A percentile compares a stretch with the other conserved stretches of the same genome.
These are phyloP conservation scores for Pseudopodoces humilis DNA, from an alignment of 2,113 vertebrate species.

Conservation along the genomic window DNA sequence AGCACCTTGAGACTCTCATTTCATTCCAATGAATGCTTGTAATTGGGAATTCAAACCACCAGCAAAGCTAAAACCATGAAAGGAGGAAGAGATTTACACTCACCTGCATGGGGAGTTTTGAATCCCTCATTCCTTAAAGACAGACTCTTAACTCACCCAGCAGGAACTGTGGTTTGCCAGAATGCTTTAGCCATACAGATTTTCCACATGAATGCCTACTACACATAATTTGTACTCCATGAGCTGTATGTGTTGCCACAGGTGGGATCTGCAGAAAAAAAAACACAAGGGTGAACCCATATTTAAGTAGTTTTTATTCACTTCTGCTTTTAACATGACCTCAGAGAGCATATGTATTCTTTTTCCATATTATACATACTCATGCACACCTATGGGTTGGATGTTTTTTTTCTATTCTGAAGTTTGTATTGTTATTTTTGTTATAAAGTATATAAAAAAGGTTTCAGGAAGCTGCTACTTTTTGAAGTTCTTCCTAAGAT, in stretches of 20 bases:
- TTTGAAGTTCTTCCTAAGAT: neutral
- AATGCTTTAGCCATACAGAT: neutral
- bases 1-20: neutral
- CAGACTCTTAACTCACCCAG: constrained; percentile 13
- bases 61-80: constrained; percentile 24
- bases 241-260: neutral
- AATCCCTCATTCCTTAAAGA: constrained; percentile 5
- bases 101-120: neutral
- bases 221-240: neutral
- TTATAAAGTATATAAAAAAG: neutral
- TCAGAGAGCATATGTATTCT: neutral
- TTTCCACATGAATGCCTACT: neutral
- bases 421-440: neutral
- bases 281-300: neutral
- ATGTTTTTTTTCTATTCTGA: neutral
- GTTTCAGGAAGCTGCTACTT: neutral
- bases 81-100: constrained; percentile 44
- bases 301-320: neutral
- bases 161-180: neutral
- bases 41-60: constrained; percentile 21
- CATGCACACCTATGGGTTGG: neutral
- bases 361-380: neutral
- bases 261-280: neutral
- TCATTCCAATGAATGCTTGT: neutral
- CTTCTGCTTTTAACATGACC: neutral